Conservation (phyloP, 2,888 invertebrate species). For the Polydesmus complanatus region DNA sequence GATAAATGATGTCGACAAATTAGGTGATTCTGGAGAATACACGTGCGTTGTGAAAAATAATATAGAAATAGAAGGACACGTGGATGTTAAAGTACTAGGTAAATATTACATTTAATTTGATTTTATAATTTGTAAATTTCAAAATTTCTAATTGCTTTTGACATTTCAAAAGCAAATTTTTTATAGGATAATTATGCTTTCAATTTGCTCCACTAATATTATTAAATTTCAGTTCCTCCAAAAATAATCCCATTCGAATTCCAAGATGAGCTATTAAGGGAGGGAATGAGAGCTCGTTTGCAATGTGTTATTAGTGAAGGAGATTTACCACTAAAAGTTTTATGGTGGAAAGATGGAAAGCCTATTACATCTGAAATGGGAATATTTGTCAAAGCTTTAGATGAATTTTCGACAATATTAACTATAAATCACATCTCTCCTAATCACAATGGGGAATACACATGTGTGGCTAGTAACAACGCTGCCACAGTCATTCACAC, state of each 20-base stretch:
- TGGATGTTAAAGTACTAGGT: not conserved
- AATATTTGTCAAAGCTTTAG: not conserved
- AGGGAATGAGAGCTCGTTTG: slow-evolving; percentile 3
- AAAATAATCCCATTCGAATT: slow-evolving; percentile 19
- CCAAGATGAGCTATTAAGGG: slow-evolving; percentile 13
- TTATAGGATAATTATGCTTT: no score
- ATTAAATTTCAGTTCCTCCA: slow-evolving; percentile 18
- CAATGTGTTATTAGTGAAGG: slow-evolving; percentile 2
- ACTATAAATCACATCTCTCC: slow-evolving; percentile 1
- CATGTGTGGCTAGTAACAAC: not conserved
- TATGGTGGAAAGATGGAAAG: not conserved
- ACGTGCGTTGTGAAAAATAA: not conserved
- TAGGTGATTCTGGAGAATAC: not conserved
- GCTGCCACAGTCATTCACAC: not conserved
- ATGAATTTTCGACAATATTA: not conserved
- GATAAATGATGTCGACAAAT: not conserved
- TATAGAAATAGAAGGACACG: not conserved
- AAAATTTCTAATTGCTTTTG: not conserved
- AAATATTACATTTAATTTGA: not conserved
- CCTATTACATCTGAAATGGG: not conserved
- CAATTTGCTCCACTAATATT: not conserved
- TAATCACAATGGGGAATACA: not conserved
- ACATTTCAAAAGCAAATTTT: no score
- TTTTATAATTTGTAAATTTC: not conserved
- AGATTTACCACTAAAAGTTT: not conserved